These are phyloP conservation scores for Acrocephalus arundinaceus DNA, from an alignment of 2,113 vertebrate genomes.

Conservation along the genomic window DNA sequence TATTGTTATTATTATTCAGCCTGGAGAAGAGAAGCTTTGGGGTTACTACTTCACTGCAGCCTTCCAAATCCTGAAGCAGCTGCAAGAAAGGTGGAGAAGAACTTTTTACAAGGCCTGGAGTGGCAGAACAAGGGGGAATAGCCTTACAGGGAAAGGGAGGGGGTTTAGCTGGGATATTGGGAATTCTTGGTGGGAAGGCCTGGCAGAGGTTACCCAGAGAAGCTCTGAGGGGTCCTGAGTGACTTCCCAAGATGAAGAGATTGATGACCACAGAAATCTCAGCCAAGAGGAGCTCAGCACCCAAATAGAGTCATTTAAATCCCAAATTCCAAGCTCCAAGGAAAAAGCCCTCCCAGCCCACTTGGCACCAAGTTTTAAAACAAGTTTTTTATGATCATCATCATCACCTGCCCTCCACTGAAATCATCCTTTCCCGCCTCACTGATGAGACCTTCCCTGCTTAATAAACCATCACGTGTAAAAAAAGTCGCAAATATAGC, in stretches of 20 bases:
- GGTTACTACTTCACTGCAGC: neutral
- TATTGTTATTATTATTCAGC: neutral
- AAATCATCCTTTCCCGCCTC: neutral
- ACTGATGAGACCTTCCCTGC: neutral
- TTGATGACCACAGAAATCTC: neutral
- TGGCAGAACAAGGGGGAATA: neutral
- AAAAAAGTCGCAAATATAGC: neutral
- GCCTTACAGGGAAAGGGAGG: rapidly evolving
- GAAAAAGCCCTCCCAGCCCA: neutral
- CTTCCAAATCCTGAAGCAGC: neutral
- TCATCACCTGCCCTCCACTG: neutral
- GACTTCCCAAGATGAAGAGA: neutral
- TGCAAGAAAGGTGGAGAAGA: neutral
- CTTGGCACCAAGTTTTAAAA: neutral
- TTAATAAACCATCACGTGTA: neutral
- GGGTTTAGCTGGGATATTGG: neutral
- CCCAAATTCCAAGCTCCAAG: neutral
- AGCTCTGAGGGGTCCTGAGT: neutral
- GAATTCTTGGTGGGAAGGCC: neutral
- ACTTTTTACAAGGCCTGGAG: neutral
- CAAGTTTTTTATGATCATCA: neutral
- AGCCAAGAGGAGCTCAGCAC: neutral
- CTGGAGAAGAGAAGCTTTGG: neutral
- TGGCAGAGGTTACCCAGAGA: neutral
- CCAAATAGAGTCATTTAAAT: neutral